Evolutionary conservation across 2,113 vertebrate species (phyloP).

Genomic region (Elanoides forficatus): DNA sequence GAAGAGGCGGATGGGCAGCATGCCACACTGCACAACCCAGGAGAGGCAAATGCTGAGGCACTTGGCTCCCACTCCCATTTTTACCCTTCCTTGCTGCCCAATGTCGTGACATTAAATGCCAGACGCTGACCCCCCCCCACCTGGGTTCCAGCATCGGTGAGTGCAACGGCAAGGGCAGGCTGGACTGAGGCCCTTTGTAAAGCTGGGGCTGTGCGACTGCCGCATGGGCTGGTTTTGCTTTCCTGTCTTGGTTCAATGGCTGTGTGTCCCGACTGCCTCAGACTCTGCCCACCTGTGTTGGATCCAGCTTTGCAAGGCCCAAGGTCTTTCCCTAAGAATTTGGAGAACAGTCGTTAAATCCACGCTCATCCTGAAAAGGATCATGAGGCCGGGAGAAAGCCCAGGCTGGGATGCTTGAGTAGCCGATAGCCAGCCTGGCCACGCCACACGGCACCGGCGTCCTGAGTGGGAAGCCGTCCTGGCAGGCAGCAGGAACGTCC

Average conservation of each 20-base stretch:
- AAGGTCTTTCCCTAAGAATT: neutral
- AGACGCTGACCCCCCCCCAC: neutral
- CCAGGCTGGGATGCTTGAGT: neutral
- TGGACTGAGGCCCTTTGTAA: neutral
- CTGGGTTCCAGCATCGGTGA: neutral
- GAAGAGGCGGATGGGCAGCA: neutral
- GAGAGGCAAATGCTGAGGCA: neutral
- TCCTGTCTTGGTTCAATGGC: neutral
- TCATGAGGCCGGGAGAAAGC: neutral
- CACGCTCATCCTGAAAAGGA: neutral
- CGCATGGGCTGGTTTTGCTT: accelerated
- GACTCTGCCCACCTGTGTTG: neutral
- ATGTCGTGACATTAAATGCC: accelerated
- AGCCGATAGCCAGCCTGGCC: neutral
- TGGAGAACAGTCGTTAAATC: neutral
- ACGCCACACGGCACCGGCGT: accelerated
- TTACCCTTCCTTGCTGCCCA: neutral
- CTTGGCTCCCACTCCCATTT: neutral
- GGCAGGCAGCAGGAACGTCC: neutral
- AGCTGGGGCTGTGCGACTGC: accelerated
- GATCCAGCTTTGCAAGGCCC: neutral
- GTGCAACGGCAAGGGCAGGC: neutral
- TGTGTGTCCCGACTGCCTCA: neutral
- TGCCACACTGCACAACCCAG: neutral
- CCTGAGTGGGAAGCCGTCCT: accelerated